Evolutionary conservation across 2,888 invertebrate species (phyloP), one percentile per base, ranked within the genome.

Genomic region (Oligia fasciuncula): DNA sequence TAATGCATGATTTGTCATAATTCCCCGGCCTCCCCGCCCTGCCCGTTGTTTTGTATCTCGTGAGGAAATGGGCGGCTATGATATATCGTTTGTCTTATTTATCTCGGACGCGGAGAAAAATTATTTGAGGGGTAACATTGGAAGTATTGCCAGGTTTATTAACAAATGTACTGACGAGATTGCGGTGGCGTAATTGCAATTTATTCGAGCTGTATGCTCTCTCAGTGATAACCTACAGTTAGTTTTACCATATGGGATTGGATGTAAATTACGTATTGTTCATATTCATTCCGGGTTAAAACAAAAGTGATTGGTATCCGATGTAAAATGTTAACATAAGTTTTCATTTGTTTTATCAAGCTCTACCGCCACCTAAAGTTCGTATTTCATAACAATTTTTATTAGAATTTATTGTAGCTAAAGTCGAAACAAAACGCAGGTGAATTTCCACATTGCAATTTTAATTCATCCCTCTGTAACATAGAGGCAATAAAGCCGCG

Each of bases 1-100:
- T 97, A 97, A 97, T 97, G 96, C 96, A 97, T 96, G 96, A 96
- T 97, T 96, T 96, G 96, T 96, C 96, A 96, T 96, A 97, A 96
- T 97, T 97, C 95, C 93, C 95, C 95, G 94, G 93, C 95, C 94
- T 94, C 95, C 96, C 94, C 90, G 92, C 91, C 89, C 88, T 91
- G 93, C 91, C 93, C 93, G 95, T 96, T 96, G 96, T 96, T 96
- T 96, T 95, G 95, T 95, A 93, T 93, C 92, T 93, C 91, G 92
- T 93, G 95, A 94, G 93, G 95, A 95, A 96, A 96, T 95, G 94
- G 96, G 94, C 95, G 94, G 93, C 91, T 92, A 95, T 96, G 96
- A 97, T 96, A 95, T 96, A 96, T 95, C 87, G 92, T 92, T 93
- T 94, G 93, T 96, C 96, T 95, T 96, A 96, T 96, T 95, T 95